Evolutionary conservation across 2,113 vertebrate species (phyloP).

Genomic region (Tyto alba): DNA sequence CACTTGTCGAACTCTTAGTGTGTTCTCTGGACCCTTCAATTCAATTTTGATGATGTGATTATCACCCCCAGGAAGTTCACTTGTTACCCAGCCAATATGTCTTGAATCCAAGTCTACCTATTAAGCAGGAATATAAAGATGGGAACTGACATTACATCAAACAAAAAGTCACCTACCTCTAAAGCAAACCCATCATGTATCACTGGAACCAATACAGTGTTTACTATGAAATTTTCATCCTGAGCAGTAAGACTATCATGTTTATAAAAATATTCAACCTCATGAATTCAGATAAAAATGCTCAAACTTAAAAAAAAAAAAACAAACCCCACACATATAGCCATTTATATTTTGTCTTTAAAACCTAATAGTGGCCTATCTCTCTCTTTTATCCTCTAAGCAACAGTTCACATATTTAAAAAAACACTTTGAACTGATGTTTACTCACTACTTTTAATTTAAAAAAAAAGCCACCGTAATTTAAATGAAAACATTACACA

Average conservation of each 20-base stretch:
- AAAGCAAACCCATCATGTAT: not conserved
- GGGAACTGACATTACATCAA: not conserved
- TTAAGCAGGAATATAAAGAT: slow-evolving; percentile 43
- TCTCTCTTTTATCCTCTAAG: not conserved
- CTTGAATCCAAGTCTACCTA: slow-evolving; percentile 96
- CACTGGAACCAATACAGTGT: not conserved
- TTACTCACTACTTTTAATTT: not conserved
- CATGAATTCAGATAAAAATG: not conserved
- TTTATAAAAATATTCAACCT: not conserved
- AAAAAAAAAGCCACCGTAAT: not conserved
- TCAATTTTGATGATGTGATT: slow-evolving; percentile 97
- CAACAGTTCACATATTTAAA: not conserved
- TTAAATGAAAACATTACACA: not conserved
- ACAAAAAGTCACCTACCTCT: not conserved
- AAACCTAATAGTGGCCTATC: not conserved
- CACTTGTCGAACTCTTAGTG: slow-evolving; percentile 95
- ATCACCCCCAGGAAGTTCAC: slow-evolving; percentile 93
- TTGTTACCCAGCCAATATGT: slow-evolving; percentile 98
- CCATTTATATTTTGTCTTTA: not conserved
- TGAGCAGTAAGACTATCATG: not conserved
- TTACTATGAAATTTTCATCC: not conserved
- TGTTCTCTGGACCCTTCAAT: slow-evolving; percentile 97
- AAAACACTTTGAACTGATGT: not conserved
- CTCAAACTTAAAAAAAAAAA: not conserved
- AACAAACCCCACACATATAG: too few relatives aligned